Conservation (phyloP, 2,113 vertebrate genomes). For the Chloebia gouldiae region DNA sequence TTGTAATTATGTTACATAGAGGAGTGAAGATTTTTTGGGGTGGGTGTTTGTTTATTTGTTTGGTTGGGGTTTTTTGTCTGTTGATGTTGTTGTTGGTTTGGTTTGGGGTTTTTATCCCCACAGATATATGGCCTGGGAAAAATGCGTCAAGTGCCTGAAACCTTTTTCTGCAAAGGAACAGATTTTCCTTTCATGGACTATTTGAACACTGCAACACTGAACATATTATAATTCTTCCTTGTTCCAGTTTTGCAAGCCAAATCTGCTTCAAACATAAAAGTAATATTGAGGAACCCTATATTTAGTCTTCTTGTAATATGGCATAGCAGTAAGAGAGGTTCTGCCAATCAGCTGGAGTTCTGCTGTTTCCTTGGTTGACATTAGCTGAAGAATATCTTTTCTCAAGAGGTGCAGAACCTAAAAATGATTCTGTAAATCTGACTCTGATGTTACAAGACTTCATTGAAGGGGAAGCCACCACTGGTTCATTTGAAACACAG, state of each 20-base stretch:
- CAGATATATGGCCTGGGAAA: background rate
- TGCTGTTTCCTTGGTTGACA: background rate
- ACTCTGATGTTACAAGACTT: background rate
- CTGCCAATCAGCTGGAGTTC: background rate
- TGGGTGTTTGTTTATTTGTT: background rate
- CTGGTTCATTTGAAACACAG: background rate
- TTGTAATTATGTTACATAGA: background rate
- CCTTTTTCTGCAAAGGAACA: background rate
- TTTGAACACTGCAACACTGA: background rate
- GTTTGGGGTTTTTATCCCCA: rapidly evolving
- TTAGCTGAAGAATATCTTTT: background rate
- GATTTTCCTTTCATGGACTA: background rate
- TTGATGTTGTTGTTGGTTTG: background rate
- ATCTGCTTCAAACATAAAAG: background rate
- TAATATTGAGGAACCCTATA: background rate
- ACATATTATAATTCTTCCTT: background rate
- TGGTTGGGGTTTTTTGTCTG: background rate
- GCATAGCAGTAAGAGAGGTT: background rate
- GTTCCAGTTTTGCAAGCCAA: background rate
- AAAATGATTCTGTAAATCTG: background rate
- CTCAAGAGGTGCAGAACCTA: background rate
- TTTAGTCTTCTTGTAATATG: background rate
- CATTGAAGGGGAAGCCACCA: background rate
- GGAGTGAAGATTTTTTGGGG: rapidly evolving
- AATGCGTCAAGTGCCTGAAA: background rate